Evolutionary conservation across 2,113 vertebrate genomes (phyloP).

Genomic region (Butastur rufipennis): DNA sequence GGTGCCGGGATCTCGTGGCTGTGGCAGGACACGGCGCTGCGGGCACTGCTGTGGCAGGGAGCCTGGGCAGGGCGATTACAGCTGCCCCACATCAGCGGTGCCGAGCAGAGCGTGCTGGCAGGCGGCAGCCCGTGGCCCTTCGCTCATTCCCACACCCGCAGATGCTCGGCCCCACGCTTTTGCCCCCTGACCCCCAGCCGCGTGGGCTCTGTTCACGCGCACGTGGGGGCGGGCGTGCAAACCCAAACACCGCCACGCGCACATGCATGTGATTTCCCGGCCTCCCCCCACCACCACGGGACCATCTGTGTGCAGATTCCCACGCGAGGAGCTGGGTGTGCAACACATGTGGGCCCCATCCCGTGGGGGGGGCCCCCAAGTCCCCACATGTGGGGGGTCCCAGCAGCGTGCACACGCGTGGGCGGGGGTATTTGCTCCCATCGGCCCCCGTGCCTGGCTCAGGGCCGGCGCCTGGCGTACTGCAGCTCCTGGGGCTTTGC

Average conservation of each 20-base stretch:
- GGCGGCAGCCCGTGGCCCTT: neutral
- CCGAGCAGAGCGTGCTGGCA: neutral
- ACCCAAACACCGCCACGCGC: neutral
- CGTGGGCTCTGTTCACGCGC: neutral
- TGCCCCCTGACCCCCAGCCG: neutral
- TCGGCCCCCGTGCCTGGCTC: neutral
- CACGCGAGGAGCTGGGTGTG: neutral
- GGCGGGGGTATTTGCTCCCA: neutral
- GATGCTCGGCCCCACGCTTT: neutral
- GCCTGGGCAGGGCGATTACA: neutral
- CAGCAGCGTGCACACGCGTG: fast-evolving
- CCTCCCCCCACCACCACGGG: neutral
- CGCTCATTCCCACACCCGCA: fast-evolving
- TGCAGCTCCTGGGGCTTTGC: neutral
- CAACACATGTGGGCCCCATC: neutral
- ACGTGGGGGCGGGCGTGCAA: neutral
- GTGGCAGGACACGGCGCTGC: neutral
- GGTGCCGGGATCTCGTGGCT: neutral
- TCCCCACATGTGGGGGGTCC: neutral
- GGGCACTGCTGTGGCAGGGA: neutral
- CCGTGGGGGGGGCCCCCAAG: neutral
- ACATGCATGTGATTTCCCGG: neutral
- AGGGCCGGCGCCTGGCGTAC: neutral
- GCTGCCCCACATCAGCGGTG: neutral
- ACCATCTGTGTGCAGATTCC: slow-evolving; percentile 22